Base-by-base conservation (phyloP, 2,888 invertebrate genomes). In the Dione juno region DNA sequence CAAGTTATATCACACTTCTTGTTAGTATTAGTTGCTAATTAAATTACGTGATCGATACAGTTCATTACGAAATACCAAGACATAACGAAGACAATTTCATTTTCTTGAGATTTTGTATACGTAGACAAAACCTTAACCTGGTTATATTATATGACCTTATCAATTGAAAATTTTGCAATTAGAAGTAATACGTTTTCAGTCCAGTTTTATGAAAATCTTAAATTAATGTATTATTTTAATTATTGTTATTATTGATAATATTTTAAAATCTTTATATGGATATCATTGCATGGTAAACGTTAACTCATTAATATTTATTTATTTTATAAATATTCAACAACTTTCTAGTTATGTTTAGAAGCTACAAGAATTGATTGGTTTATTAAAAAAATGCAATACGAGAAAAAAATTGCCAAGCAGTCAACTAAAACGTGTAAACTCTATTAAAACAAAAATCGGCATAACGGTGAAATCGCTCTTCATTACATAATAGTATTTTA, bases 41-140 rank as follows among this genome's bases (percentile, higher is more conserved):
- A 64, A 64, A 37, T 64, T 64, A 64, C 64, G 64, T 64, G 64
- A 64, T 50, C 64, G 50, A 40, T 50, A 52, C 19, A 1, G 40
- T 19, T 40, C 1, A 21, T 64, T 64, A 52, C 19, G 48, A 64
- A 64, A 64, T 64, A 40, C 40, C 28, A 43, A 35, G 28, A 61
- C 43, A 45, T n/a, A 61, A 61, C 28, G 13, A 45, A 61, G n/a
- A 61, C 19, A 50, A 37, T 16, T 64, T 37, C 19, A 19, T 40
- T 64, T 50, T 64, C 50, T 40, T 37, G 9, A 50, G 13, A 28
- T 45, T 61, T 28, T 43, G 5, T 3, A 28, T 1, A n/a, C 8
- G 21, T 59, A 35, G 11, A 16, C 45, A 61, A n/a, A n/a, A 45
- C 61, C 61, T 61, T 45, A 61, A 61, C 61, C 61, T 61, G 35